Evolutionary conservation across 2,888 invertebrate species (phyloP).

Genomic region (Drosophila nr. fundita): DNA sequence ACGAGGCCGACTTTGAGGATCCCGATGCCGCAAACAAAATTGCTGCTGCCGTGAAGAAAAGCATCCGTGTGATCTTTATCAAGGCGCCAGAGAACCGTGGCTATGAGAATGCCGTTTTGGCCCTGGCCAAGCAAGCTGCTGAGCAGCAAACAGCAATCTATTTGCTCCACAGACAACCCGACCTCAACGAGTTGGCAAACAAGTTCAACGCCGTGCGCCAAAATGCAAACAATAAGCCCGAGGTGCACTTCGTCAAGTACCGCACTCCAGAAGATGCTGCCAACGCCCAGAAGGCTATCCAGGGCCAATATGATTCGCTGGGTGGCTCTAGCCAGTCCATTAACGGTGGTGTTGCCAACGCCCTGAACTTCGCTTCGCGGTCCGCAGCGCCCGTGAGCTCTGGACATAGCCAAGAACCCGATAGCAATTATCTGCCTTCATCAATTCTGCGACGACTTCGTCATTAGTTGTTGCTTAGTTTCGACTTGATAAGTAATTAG

Average conservation of each 20-base stretch:
- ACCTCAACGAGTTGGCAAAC: constrained; percentile 70
- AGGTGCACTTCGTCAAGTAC: constrained; percentile 81
- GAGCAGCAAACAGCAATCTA: constrained; percentile 80
- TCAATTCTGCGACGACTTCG: constrained; percentile 74
- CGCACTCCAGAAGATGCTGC: constrained; percentile 77
- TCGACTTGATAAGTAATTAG: constrained; percentile 12
- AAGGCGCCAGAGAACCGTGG: constrained; percentile 79
- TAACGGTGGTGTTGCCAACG: constrained; percentile 77
- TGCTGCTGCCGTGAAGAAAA: constrained; percentile 68
- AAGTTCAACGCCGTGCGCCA: constrained; percentile 73
- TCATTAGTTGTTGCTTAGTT: constrained; percentile 29
- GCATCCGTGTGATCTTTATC: constrained; percentile 77
- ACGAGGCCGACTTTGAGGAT: constrained; percentile 75
- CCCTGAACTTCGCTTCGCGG: constrained; percentile 78
- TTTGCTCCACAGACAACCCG: constrained; percentile 77
- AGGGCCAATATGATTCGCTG: constrained; percentile 73
- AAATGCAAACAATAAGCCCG: constrained; percentile 68
- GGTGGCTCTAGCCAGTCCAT: constrained; percentile 64
- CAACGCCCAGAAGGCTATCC: constrained; percentile 76
- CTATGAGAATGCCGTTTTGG: constrained; percentile 74
- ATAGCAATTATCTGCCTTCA: constrained; percentile 69
- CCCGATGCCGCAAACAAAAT: constrained; percentile 57
- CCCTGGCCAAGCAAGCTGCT: constrained; percentile 78
- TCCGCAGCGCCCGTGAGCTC: constrained; percentile 52
- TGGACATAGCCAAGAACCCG: constrained; percentile 51